Evolutionary conservation across 1,140 invertebrate genomes (phyloP), one percentile per base, ranked within the genome.

Genomic region (Acromyrmex charruanus): DNA sequence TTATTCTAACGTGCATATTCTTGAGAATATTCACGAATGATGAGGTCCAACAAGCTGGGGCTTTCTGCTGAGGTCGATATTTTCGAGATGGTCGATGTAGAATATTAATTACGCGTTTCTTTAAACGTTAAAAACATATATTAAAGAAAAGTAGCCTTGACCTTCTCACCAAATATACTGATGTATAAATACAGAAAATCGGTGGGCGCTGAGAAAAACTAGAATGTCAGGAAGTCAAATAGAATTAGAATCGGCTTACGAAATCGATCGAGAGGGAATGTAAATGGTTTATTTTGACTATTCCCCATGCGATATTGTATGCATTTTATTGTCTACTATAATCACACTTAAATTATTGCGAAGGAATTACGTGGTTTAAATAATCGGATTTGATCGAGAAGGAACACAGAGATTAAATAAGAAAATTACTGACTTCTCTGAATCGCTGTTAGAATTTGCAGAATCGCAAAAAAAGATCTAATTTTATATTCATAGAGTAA

Each of bases 101-200:
- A 84, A 82, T 82, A 82, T 82, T 82, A 84, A 84, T 84, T 84
- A 51, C 9, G 31, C n/a, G 25, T 84, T 25, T 84, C 25, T 61
- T 4, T 84, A 55, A 18, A 25, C 14, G 39, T 74, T 74, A 61
- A 74, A 61, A 75, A 74, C 63, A 61, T 39, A 71, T 10, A 12
- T 59, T 31, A 35, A 61, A 21, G 39, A 61, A 7, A 74, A 31
- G 3, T 39, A 35, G 25, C 58, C 80, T 35, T 84, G 69, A 84
- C 80, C 55, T 84, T 84, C 58, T 49, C 39, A 58, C 25, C 25
- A 61, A 84, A 84, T 49, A 21, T 18, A n/a, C 61, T 21, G 25
- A 84, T 31, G 25, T 82, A 61, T 61, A 82, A 84, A 84, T 74
- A 84, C 49, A 84, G 80, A 49, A 35, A 12, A n/a, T 31, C 14